Conservation (phyloP, 2,113 vertebrate genomes). For the Eulemur rufifrons region DNA sequence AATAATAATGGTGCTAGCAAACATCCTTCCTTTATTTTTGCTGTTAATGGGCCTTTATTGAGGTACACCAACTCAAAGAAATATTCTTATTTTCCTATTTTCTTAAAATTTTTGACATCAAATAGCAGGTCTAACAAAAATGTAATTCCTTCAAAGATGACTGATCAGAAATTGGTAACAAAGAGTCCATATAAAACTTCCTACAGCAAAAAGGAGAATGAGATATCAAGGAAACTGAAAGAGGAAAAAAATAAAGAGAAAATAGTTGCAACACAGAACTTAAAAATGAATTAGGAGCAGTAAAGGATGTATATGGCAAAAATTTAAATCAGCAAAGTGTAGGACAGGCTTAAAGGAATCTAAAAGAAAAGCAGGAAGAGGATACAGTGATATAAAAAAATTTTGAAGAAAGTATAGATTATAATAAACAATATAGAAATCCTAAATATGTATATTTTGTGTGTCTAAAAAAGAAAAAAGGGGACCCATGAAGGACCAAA, state of each 20-base stretch:
- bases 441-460: background rate
- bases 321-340: background rate
- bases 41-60: background rate
- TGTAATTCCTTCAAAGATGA: background rate
- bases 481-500: background rate
- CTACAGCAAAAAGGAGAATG: background rate
- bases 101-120: background rate
- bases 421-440: background rate
- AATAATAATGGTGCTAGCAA: background rate
- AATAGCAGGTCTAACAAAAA: background rate
- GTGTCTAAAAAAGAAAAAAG: background rate
- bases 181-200: background rate
- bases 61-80: background rate
- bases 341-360: background rate
- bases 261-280: background rate
- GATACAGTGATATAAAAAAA: background rate
- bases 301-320: background rate
- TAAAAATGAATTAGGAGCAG: background rate
- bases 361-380: background rate
- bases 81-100: background rate
- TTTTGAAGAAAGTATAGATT: background rate
- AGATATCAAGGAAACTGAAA: background rate
- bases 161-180: slow-evolving; percentile 8
- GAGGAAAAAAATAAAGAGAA: background rate
- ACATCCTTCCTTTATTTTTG: background rate